Conservation (phyloP, 2,797 vertebrate species). For the Hozukius guyotensis region DNA sequence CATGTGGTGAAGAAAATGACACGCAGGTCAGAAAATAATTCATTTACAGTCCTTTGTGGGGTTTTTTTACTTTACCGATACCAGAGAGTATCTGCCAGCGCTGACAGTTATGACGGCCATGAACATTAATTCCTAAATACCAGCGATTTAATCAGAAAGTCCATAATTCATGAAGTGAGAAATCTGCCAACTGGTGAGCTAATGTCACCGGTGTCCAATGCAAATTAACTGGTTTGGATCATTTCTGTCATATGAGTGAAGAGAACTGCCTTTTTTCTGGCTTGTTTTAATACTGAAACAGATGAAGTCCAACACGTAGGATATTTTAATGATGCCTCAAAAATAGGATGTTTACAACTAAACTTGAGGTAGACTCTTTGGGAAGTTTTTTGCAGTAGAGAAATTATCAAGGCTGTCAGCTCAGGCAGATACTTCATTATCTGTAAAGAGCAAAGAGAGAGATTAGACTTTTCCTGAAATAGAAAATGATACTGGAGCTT, state of each 20-base stretch:
- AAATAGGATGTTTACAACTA: not conserved
- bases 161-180: constrained; percentile 15
- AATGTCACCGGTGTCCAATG: constrained; percentile 29
- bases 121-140: constrained; percentile 38
- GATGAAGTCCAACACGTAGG: not conserved
- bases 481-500: constrained; percentile 13
- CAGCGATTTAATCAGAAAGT: constrained; percentile 22
- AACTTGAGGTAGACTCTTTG: not conserved
- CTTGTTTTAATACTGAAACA: constrained; percentile 4
- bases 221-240: constrained; percentile 34
- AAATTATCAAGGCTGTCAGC: constrained; percentile 8
- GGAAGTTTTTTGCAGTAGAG: not conserved
- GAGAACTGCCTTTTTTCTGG: constrained; percentile 4
- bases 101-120: constrained; percentile 37
- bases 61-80: constrained; percentile 14
- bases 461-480: constrained; percentile 34
- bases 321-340: not conserved
- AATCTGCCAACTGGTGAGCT: constrained; percentile 45
- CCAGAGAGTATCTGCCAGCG: constrained; percentile 17
- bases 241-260: constrained; percentile 13
- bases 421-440: not conserved
- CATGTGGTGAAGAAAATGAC: constrained; percentile 39
- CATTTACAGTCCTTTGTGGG: constrained; percentile 21
- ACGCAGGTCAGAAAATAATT: constrained; percentile 34
- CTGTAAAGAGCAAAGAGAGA: constrained; percentile 6